A percentile compares a stretch with the other conserved stretches of the same genome.
Evolutionary conservation across 2,888 invertebrate genomes (phyloP).

Genomic region (Schizaphis graminum): DNA sequence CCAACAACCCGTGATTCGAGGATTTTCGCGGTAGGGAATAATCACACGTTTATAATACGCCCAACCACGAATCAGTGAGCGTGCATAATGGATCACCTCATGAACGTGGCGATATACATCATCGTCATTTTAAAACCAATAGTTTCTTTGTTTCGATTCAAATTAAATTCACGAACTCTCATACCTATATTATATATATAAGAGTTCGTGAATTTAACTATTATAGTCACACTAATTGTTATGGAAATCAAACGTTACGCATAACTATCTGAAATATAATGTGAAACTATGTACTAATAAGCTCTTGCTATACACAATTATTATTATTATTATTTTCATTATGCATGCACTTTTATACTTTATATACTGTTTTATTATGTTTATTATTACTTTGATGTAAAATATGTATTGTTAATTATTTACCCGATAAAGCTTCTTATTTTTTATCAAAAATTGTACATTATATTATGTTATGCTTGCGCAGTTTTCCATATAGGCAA

Average conservation of each 20-base stretch:
- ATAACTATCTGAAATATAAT: not conserved
- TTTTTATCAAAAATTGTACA: not conserved
- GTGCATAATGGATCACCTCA: constrained; percentile 43
- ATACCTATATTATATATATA: not conserved
- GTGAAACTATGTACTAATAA: not conserved
- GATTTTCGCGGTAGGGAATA: not conserved
- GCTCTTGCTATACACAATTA: not conserved
- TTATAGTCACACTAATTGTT: constrained; percentile 13
- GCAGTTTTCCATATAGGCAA: no score
- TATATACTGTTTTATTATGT: not conserved
- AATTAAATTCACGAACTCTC: constrained; percentile 48
- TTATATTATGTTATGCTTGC: not conserved
- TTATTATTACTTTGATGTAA: not conserved
- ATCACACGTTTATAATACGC: constrained; percentile 22
- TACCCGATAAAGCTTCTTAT: not conserved
- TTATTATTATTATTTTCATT: not conserved
- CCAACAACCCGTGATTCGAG: constrained; percentile 12
- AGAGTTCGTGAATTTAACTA: not conserved
- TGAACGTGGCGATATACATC: constrained; percentile 34
- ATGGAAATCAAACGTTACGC: constrained; percentile 3
- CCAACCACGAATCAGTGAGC: constrained; percentile 11
- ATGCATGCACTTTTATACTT: not conserved
- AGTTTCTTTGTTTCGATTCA: constrained; percentile 54
- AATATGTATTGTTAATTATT: not conserved
- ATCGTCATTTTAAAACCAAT: constrained; percentile 50